Evolutionary conservation across 2,888 invertebrate genomes (phyloP), one percentile per base, ranked within the genome.

Genomic region (Microplitis manilae): DNA sequence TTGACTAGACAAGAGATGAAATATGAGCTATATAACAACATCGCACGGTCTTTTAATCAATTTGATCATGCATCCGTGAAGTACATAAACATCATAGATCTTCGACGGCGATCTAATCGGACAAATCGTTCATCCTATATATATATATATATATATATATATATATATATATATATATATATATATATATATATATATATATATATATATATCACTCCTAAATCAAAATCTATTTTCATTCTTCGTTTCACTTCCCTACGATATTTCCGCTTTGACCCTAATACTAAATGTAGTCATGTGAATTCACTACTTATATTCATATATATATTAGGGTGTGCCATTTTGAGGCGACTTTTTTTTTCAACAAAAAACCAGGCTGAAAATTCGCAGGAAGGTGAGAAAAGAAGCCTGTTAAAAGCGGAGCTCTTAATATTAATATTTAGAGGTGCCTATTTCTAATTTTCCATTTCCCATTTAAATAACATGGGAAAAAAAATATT

Each of bases 111-210:
- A 50, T 50, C 8, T 50, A 8, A 86, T 87, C 86, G 85, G 85
- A 79, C 81, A 86, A 87, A 87, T 87, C 85, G 84, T 80, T 87
- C 84, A 84, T 84, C 79, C 85, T 81, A 87, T 87, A 20, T 20
- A 20, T 86, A 82, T 83, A 85, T 81, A 87, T 87, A 20, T 20
- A 20, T 86, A 82, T 83, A 81, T 77, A 81, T 20, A 20, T 20
- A 87, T 87, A 20, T 20, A 20, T 86, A 82, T 83, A 81, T 77
- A 81, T 30, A 30, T 81, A 87, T 87, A 30, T 30, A 30, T 86
- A 82, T 83, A 85, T 81, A 87, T 87, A 30, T 30, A 30, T 86
- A 82, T 83, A 81, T 77, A 81, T 30, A 30, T 30, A 30, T 30
- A 30, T 30, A 30, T 81, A 83, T 84, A 78, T 68, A 80, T 74